A percentile compares a stretch with the other conserved stretches of the same genome.
phyloP scores from a whole-genome alignment of 2,113 vertebrate species.

The Peromyscus maniculatus region DNA sequence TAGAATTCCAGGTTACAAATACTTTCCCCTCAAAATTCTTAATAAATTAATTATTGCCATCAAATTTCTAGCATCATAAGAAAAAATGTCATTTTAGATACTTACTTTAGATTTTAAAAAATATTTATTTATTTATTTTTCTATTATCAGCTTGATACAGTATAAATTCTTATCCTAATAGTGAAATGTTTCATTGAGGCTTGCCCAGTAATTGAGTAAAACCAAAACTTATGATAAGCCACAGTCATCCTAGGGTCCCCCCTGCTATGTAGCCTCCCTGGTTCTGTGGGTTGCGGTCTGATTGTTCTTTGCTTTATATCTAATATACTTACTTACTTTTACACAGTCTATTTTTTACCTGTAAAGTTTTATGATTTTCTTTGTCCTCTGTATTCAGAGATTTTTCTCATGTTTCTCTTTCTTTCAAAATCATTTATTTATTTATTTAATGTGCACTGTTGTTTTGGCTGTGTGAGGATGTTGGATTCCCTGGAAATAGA shows the following conservation, averaged over 20 bases:
- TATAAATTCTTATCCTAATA: too few relatives aligned
- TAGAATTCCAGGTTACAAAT: constrained; percentile 14
- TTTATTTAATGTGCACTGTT: neutral
- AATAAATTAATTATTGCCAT: constrained; percentile 5
- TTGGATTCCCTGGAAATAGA: neutral
- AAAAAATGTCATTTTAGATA: neutral
- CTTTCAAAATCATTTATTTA: neutral
- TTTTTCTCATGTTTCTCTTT: neutral
- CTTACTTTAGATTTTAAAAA: neutral
- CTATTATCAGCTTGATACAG: too few relatives aligned
- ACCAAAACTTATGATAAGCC: too few relatives aligned
- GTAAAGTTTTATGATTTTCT: constrained; percentile 8
- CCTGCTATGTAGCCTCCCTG: too few relatives aligned
- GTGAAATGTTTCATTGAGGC: too few relatives aligned
- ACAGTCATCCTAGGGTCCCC: too few relatives aligned
- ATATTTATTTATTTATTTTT: too few relatives aligned
- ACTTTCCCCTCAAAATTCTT: neutral
- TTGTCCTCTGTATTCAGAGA: neutral
- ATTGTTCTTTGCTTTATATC: too few relatives aligned
- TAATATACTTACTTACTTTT: neutral
- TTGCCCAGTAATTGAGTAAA: too few relatives aligned
- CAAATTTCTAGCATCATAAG: neutral
- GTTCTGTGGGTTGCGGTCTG: too few relatives aligned
- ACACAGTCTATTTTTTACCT: neutral
- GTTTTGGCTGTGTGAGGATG: neutral